Evolutionary conservation across 30 jellyfish, hydroid and myxozoan species (phyloP).

Genomic region (Aurelia aurita complex sp. Pacific): DNA sequence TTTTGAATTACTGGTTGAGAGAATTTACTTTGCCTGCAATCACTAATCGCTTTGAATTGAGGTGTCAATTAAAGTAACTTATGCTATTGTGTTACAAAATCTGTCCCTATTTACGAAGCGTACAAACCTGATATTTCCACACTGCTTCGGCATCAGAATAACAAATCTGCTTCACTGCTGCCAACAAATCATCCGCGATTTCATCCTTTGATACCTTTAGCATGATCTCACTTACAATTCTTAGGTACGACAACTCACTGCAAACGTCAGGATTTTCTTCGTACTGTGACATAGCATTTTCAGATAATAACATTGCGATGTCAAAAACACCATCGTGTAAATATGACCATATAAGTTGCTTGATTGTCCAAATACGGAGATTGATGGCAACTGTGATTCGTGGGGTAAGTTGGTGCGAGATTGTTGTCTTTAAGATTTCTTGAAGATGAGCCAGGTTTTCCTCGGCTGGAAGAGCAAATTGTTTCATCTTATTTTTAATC

Average conservation of each 20-base stretch:
- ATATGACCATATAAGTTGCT: constrained; percentile 42
- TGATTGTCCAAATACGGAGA: constrained; percentile 41
- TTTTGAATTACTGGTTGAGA: too few relatives aligned
- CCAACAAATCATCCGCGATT: constrained; percentile 21
- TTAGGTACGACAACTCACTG: constrained; percentile 24
- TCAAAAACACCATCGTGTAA: constrained; percentile 29
- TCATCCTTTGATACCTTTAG: neutral
- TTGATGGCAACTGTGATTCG: constrained; percentile 35
- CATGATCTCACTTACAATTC: constrained; percentile 30
- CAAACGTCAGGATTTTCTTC: constrained; percentile 21
- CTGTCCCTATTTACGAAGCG: too few relatives aligned
- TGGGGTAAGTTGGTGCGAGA: constrained; percentile 40
- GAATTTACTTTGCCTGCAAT: too few relatives aligned
- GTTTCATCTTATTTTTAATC: too few relatives aligned
- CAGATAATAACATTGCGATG: constrained; percentile 43
- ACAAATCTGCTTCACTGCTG: constrained; percentile 12
- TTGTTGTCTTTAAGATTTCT: constrained; percentile 50
- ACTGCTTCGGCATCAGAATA: constrained; percentile 26
- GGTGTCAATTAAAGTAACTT: too few relatives aligned
- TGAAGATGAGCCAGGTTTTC: constrained; percentile 29
- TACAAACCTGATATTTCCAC: constrained; percentile 47
- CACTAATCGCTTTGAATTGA: too few relatives aligned
- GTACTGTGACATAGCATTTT: constrained; percentile 53
- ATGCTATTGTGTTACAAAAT: too few relatives aligned
- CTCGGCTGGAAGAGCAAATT: constrained; percentile 14